A percentile compares a stretch with the other conserved stretches of the same genome.
Evolutionary conservation across 2,113 vertebrate species (phyloP).

Genomic region (Xenopus laevis): DNA sequence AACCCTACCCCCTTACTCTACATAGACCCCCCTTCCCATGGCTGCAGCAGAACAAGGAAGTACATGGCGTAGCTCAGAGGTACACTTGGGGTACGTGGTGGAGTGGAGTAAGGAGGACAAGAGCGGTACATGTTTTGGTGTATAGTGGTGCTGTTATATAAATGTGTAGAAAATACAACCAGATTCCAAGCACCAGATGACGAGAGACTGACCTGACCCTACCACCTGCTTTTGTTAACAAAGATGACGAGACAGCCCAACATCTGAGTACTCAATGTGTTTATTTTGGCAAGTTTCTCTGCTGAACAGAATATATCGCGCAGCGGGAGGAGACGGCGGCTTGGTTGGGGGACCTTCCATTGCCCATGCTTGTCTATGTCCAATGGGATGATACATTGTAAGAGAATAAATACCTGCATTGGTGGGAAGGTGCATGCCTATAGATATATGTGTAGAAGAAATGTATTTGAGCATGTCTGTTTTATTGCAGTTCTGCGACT

Average conservation of each 20-base stretch:
- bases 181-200: no score
- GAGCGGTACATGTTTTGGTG: no score
- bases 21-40: no score
- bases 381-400: constrained; percentile 7
- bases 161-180: no score
- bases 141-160: no score
- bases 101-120: no score
- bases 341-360: background rate
- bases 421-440: constrained; percentile 2
- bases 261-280: constrained; percentile 24
- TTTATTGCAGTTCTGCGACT: background rate
- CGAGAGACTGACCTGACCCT: background rate
- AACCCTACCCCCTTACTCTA: no score
- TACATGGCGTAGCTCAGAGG: no score
- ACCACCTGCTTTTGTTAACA: background rate
- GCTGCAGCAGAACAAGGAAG: no score
- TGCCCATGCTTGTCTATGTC: constrained; percentile 3
- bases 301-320: constrained; percentile 41
- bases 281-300: constrained; percentile 43
- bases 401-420: constrained; percentile 19
- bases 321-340: constrained; percentile 30
- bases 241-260: background rate
- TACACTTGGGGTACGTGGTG: no score
- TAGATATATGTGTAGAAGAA: background rate
- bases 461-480: background rate